Conservation (phyloP, 2,113 vertebrate genomes). For the Mola mola region DNA sequence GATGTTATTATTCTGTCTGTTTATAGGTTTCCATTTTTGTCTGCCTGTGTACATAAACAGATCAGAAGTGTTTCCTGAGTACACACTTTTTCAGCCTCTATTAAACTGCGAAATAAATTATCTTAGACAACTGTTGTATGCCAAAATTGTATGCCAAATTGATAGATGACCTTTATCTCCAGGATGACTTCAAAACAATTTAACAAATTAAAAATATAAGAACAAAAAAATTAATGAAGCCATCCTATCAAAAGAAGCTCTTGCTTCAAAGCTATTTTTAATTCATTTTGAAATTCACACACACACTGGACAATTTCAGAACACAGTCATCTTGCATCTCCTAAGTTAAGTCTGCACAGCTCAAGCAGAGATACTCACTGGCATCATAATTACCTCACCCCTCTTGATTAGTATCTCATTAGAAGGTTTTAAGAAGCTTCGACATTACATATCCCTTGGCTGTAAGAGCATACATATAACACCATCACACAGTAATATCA, state of each 20-base stretch:
- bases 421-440: not conserved
- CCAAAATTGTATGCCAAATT: not conserved
- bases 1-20: slow-evolving; percentile 19
- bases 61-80: slow-evolving; percentile 38
- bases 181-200: slow-evolving; percentile 3
- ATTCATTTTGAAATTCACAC: not conserved
- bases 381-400: slow-evolving; percentile 11
- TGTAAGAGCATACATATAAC: not conserved
- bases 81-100: slow-evolving; percentile 31
- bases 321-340: not conserved
- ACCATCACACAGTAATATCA: slow-evolving; percentile 3
- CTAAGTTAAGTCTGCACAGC: too few species aligned
- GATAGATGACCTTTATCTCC: slow-evolving; percentile 27
- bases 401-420: slow-evolving; percentile 17
- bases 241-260: not conserved
- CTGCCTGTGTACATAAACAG: slow-evolving; percentile 4
- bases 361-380: not conserved
- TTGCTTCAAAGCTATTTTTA: not conserved
- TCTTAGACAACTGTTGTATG: too few species aligned
- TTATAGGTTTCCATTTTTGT: not conserved
- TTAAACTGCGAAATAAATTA: not conserved
- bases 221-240: not conserved
- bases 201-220: not conserved
- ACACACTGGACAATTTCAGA: not conserved
- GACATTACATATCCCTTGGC: not conserved